Evolutionary conservation across 1,140 invertebrate genomes (phyloP), one percentile per base, ranked within the genome.

Genomic region (Rhopalosiphum padi): DNA sequence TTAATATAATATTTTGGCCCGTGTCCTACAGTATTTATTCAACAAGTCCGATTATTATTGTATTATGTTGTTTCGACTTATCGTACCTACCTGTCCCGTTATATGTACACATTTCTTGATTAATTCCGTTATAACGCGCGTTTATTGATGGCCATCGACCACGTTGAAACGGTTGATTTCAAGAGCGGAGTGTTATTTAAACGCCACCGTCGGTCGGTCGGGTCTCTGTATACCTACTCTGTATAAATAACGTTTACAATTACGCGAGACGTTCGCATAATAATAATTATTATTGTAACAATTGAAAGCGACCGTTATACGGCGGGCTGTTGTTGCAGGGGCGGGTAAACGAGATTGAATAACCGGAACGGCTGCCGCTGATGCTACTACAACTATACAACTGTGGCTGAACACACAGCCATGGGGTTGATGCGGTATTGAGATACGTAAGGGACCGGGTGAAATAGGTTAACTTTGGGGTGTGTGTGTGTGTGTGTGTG

Each of bases 381-480:
- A 18, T 48, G 85, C 30, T 48, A 22, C n/a, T n/a, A 48, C 86
- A 77, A 41, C 41, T 41, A 37, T 37, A 41, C 41, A 41, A 90
- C 37, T 30, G 89, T 43, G 30, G 46, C 87, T 30, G 87, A 51
- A 88, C 22, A 35, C 8, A 83, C 86, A 46, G 86, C 41, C 43
- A n/a, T 46, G 23, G 83, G 83, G 83, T 85, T 48, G 23, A 88
- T 88, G 41, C 18, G 3, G 37, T 85, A 88, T 88, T 22, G 87
- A 22, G 46, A 22, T n/a, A 23, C 23, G 87, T 53, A 88, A 53
- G n/a, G 46, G 86, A 86, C 30, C 35, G 88, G 88, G n/a, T 41
- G 48, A 55, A 55, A 77, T 51, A 41, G 88, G 88, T 89, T 89
- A 89, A 89, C 88, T 89, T 93, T 41, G n/a, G 82, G 82, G 91